A percentile compares a stretch with the other conserved stretches of the same genome.
These are phyloP conservation scores for Gordius sp. DNA, from an alignment of 2,888 invertebrate species.

Conservation along the genomic window DNA sequence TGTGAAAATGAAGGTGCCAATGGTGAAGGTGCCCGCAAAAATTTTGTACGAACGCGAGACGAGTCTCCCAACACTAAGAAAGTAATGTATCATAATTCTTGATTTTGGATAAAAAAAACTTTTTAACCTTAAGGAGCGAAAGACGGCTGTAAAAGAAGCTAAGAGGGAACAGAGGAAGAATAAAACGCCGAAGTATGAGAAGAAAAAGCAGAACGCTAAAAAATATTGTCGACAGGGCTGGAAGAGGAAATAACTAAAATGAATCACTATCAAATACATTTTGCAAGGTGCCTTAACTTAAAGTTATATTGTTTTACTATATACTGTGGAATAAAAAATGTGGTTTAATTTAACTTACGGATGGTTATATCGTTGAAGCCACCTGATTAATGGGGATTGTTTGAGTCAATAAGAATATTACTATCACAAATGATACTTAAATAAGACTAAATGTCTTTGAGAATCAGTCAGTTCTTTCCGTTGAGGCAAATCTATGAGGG, in stretches of 20 bases:
- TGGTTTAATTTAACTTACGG: no score
- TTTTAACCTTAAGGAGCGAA: constrained; percentile 38
- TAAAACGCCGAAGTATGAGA: constrained; percentile 72
- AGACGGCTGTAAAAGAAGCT: constrained; percentile 58
- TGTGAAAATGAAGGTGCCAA: constrained; percentile 20
- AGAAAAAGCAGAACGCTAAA: constrained; percentile 47
- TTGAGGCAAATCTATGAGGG: no score
- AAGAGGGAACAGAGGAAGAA: constrained; percentile 58
- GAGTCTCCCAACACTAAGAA: constrained; percentile 32
- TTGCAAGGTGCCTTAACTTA: no score
- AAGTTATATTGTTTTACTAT: no score
- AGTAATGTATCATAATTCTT: constrained; percentile 24
- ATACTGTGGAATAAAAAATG: no score
- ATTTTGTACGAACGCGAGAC: constrained; percentile 27
- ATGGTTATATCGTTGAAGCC: no score
- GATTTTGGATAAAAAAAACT: constrained; percentile 16
- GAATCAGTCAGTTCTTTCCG: no score
- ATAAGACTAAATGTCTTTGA: no score
- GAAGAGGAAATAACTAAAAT: constrained; percentile 8
- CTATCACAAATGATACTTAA: no score
- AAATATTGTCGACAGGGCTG: constrained; percentile 11
- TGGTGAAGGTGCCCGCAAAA: constrained; percentile 26
- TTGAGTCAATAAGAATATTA: no score
- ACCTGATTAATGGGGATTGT: no score
- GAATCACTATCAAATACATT: no score